Evolutionary conservation across 2,113 vertebrate species (phyloP).

Genomic region (Oncorhynchus nerka): DNA sequence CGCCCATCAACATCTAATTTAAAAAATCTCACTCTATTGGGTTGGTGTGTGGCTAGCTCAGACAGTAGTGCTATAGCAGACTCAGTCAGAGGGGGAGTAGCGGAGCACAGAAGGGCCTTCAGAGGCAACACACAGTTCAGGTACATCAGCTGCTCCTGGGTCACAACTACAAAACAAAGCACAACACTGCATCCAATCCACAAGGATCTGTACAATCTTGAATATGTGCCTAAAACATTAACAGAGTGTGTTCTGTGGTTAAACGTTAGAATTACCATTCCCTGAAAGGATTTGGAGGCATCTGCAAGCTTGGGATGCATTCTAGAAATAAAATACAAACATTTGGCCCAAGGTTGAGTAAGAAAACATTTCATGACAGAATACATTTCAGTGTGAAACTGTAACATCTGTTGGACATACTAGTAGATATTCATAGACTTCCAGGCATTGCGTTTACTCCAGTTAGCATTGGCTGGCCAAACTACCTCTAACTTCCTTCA

Average conservation of each 20-base stretch:
- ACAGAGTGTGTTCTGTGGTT: not conserved
- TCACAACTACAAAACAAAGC: conserved; percentile 49
- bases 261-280: conserved; percentile 65
- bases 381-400: too few relatives aligned
- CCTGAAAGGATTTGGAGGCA: conserved; percentile 76
- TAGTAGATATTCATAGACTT: too few relatives aligned
- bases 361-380: too few relatives aligned
- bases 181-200: not conserved
- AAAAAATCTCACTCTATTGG: conserved; percentile 67
- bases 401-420: not conserved
- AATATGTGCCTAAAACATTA: not conserved
- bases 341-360: too few relatives aligned
- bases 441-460: too few relatives aligned
- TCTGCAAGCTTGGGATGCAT: conserved; percentile 79
- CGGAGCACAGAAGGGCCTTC: conserved; percentile 61
- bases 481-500: too few relatives aligned
- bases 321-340: conserved; percentile 56
- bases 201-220: too few relatives aligned
- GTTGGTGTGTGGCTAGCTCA: conserved; percentile 64
- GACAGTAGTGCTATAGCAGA: conserved; percentile 72
- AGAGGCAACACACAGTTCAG: conserved; percentile 68
- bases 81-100: conserved; percentile 39
- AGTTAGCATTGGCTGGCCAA: too few relatives aligned
- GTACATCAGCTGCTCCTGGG: conserved; percentile 70
- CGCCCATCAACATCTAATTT: not conserved